Evolutionary conservation across 2,888 invertebrate species (phyloP).

Genomic region (Malacosoma neustria): DNA sequence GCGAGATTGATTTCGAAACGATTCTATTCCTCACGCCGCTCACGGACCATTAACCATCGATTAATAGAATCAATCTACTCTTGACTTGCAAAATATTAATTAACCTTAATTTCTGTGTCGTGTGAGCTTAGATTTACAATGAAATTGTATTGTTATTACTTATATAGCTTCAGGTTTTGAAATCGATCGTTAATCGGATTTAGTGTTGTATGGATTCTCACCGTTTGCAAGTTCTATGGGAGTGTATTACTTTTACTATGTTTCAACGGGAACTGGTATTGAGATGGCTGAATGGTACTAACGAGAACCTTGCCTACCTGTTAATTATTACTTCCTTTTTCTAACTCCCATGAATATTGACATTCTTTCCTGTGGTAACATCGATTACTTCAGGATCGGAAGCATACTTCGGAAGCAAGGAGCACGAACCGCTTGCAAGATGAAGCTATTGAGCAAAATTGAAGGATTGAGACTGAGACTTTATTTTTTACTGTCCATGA

Average conservation of each 20-base stretch:
- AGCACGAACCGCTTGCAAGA: too few relatives aligned
- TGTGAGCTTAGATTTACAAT: neutral
- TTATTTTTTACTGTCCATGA: too few relatives aligned
- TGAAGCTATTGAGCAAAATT: too few relatives aligned
- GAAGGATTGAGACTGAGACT: too few relatives aligned
- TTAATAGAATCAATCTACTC: constrained; percentile 1
- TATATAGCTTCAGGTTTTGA: neutral
- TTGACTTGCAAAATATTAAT: constrained; percentile 14
- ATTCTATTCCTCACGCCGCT: constrained; percentile 13
- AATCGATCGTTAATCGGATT: neutral
- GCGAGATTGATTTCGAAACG: constrained; percentile 10
- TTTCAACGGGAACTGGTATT: too few relatives aligned
- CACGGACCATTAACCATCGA: constrained; percentile 5
- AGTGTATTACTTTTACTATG: neutral
- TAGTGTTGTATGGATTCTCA: neutral
- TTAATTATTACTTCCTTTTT: too few relatives aligned
- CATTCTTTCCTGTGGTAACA: too few relatives aligned
- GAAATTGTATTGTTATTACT: neutral
- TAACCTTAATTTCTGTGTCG: constrained; percentile 14
- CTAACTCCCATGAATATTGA: too few relatives aligned
- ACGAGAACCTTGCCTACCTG: too few relatives aligned
- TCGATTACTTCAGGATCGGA: too few relatives aligned
- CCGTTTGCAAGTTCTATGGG: neutral
- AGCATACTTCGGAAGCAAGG: too few relatives aligned
- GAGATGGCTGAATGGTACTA: too few relatives aligned